These are phyloP conservation scores for Noctua janthina DNA, from an alignment of 2,888 invertebrate genomes.

Conservation along the genomic window DNA sequence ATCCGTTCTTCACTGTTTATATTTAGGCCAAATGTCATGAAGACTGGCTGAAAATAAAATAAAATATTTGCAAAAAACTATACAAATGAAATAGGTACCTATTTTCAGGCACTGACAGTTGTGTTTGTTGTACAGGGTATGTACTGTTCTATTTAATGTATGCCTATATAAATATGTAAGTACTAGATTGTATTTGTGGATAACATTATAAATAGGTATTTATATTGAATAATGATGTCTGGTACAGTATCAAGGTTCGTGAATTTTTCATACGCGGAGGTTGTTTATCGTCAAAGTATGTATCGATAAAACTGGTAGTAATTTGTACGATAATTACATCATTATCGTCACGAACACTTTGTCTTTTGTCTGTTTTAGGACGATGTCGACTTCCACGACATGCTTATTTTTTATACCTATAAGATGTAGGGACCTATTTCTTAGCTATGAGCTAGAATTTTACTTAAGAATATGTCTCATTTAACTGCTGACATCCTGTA, in stretches of 20 bases:
- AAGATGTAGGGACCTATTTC: background rate
- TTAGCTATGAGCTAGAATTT: background rate
- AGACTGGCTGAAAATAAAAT: background rate
- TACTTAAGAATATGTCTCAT: background rate
- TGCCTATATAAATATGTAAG: background rate
- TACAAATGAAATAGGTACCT: background rate
- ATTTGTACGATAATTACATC: constrained; percentile 50
- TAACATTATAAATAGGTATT: background rate
- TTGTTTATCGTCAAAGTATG: constrained; percentile 4
- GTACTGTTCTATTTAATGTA: background rate
- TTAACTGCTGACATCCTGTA: too few relatives aligned
- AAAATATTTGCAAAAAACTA: background rate
- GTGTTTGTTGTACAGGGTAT: background rate
- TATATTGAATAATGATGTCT: background rate
- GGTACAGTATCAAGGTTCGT: constrained; percentile 6
- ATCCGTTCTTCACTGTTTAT: background rate
- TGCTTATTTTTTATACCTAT: constrained; percentile 25
- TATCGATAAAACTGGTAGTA: constrained; percentile 41
- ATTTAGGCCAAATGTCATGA: background rate
- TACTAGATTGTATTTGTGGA: background rate
- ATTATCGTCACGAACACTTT: constrained; percentile 67
- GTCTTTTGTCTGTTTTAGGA: constrained; percentile 63
- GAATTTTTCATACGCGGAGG: constrained; percentile 15
- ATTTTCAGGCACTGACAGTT: background rate
- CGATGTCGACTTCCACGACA: constrained; percentile 47